Evolutionary conservation across 1,140 invertebrate species (phyloP).

Genomic region (Caenorhabditis remanei): DNA sequence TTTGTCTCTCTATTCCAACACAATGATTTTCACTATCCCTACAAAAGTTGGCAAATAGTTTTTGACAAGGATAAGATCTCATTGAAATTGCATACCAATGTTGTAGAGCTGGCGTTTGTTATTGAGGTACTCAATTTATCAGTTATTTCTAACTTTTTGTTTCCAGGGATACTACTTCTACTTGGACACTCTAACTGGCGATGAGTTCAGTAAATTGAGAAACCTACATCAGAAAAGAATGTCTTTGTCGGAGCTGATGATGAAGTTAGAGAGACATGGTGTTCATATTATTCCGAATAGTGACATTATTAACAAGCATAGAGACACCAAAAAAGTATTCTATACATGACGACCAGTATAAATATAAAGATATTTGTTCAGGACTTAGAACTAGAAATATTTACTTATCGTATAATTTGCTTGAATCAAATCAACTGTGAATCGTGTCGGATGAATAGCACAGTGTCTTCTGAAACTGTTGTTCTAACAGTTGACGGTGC

Average conservation of each 20-base stretch:
- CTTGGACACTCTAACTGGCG: constrained; percentile 57
- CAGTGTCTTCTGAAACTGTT: neutral
- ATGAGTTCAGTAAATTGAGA: constrained; percentile 61
- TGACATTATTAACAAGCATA: constrained; percentile 50
- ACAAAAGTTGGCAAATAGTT: constrained; percentile 49
- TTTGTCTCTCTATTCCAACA: constrained; percentile 55
- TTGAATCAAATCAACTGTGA: constrained; percentile 31
- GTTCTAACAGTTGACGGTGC: neutral
- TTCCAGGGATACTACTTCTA: constrained; percentile 44
- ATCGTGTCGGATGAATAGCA: constrained; percentile 24
- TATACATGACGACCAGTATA: neutral
- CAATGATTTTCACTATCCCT: constrained; percentile 61
- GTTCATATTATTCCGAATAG: constrained; percentile 58
- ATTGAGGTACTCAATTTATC: constrained; percentile 18
- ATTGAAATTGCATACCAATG: constrained; percentile 51
- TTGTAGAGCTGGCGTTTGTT: constrained; percentile 53
- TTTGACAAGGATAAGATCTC: constrained; percentile 44
- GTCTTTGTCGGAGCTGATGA: constrained; percentile 53
- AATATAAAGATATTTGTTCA: neutral
- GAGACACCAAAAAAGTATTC: constrained; percentile 47
- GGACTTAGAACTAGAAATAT: constrained; percentile 22
- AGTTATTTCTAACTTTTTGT: neutral
- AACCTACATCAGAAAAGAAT: constrained; percentile 57
- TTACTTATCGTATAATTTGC: constrained; percentile 28
- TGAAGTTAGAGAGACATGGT: constrained; percentile 50